Evolutionary conservation across 2,888 invertebrate genomes (phyloP).

Genomic region (Melanophora roralis): DNA sequence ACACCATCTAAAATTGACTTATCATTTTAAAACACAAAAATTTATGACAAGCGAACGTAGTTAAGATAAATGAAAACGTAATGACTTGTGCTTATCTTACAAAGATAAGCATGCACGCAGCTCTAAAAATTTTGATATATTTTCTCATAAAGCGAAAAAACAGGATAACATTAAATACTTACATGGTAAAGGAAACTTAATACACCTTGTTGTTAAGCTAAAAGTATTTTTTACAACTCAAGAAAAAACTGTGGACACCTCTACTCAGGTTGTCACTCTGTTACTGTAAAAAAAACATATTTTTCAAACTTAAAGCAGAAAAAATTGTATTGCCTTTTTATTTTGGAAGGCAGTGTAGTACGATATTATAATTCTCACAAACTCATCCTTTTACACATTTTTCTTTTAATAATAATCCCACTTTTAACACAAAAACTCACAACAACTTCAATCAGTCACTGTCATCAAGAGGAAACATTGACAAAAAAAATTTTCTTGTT

Average conservation of each 20-base stretch:
- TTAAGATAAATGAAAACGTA: slow-evolving; percentile 71
- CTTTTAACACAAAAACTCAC: slow-evolving; percentile 6
- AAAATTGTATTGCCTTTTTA: no score
- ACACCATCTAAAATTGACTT: slow-evolving; percentile 28
- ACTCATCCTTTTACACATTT: slow-evolving; percentile 1
- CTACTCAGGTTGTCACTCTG: no score
- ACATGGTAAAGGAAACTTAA: no score
- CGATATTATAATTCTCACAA: slow-evolving; percentile 33
- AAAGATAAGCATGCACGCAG: background rate
- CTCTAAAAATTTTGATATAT: background rate
- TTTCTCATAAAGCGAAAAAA: no score
- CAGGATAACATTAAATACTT: no score
- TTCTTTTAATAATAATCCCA: slow-evolving; percentile 4
- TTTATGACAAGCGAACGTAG: slow-evolving; percentile 14
- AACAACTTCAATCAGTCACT: slow-evolving; percentile 71
- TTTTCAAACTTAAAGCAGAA: no score
- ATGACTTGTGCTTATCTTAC: slow-evolving; percentile 68
- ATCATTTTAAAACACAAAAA: slow-evolving; percentile 65
- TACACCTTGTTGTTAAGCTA: no score
- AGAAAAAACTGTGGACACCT: no score
- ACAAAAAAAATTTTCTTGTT: slow-evolving; percentile 62
- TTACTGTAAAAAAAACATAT: no score
- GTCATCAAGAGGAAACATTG: slow-evolving; percentile 64
- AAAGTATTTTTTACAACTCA: no score
- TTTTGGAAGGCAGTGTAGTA: no score